These are phyloP conservation scores for Ferrisia virgata DNA, from an alignment of 2,888 invertebrate genomes.

Conservation along the genomic window DNA sequence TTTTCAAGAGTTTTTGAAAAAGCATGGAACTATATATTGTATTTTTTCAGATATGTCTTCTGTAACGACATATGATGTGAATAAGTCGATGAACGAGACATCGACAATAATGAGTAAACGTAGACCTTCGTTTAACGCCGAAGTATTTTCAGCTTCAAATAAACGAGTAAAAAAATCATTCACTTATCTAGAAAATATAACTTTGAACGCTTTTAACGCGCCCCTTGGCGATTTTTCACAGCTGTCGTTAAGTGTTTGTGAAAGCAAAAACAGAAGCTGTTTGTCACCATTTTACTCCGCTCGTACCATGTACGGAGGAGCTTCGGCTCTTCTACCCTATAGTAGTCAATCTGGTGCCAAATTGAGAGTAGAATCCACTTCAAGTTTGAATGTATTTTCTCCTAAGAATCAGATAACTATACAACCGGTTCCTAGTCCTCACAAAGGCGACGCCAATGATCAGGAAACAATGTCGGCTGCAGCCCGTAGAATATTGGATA, in stretches of 20 bases:
- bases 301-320: conserved; percentile 72
- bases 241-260: conserved; percentile 37
- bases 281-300: conserved; percentile 68
- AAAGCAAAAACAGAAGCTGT: conserved; percentile 14
- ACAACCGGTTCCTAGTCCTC: conserved; percentile 43
- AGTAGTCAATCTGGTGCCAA: conserved; percentile 26
- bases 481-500: conserved; percentile 72
- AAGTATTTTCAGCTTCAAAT: conserved; percentile 37
- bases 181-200: background rate
- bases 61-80: background rate
- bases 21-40: background rate
- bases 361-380: conserved; percentile 27
- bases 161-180: background rate
- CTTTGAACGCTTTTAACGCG: background rate
- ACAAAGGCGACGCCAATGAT: conserved; percentile 24
- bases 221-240: background rate
- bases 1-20: too few species aligned
- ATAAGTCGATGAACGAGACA: conserved; percentile 27
- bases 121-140: conserved; percentile 34
- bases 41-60: conserved; percentile 31
- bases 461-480: conserved; percentile 60
- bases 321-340: conserved; percentile 53
- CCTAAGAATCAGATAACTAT: conserved; percentile 37
- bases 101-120: conserved; percentile 29
- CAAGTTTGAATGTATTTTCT: conserved; percentile 34